Evolutionary conservation across 2,888 invertebrate genomes (phyloP), one percentile per base, ranked within the genome.

Genomic region (Gymnoscelis rufifasciata): DNA sequence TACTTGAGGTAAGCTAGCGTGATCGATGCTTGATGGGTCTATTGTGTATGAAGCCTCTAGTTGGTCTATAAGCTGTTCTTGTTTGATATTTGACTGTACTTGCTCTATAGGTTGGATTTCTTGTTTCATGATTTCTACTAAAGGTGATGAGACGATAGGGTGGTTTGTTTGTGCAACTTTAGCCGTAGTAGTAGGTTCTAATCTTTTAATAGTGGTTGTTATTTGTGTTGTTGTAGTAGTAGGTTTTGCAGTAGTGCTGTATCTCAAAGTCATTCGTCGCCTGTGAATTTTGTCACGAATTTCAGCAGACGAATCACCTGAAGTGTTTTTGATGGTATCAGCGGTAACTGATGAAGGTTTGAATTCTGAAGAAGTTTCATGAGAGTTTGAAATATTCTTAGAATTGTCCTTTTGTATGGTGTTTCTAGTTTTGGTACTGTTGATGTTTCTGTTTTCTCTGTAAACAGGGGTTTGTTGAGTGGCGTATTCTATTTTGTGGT

Each of bases 381-480:
- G 62, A 28, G 59, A 53, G 31, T 62, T 68, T 19, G 42, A 43
- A 38, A 35, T 11, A 12, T 38, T 27, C 38, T 52, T 52, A 12
- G 64, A 51, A 43, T 64, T 64, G 8, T 46, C 51, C 57, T 54
- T 60, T 47, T 58, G 67, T 6, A 53, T 40, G 12, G 62, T 64
- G 38, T 61, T 71, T 44, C 51, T 64, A 11, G 48, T 65, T 13
- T 57, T 64, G 3, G 64, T 60, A 19, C 60, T 62, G n/a, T 62
- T 73, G 13, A 66, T 64, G 15, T 82, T 78, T 64, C 86, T 78
- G 24, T 68, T 80, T 10, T 75, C 79, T 59, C 83, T 68, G 38
- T 87, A 87, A 0, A 87, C 71, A 2, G 86, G 86, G 7, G 83
- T 59, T 1, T 71, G 59, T 50, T 70, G 68, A 10, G 76, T 72